Evolutionary conservation across 2,888 invertebrate species (phyloP).

Genomic region (Drosophila glabriapex): DNA sequence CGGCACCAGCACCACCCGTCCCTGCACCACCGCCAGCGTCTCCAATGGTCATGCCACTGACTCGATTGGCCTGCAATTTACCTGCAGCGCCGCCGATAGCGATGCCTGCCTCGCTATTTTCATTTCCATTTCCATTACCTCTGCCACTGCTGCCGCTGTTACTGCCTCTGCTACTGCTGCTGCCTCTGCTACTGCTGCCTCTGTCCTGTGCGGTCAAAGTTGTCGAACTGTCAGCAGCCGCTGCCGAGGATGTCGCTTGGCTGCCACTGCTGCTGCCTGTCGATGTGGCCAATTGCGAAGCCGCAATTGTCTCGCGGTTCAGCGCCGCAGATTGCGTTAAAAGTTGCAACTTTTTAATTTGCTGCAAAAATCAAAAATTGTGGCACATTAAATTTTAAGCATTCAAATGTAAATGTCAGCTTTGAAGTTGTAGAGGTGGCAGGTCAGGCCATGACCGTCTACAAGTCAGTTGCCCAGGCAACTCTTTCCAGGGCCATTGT

Average conservation of each 20-base stretch:
- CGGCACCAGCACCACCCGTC: conserved; percentile 48
- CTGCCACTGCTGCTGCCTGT: conserved; percentile 71
- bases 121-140: conserved; percentile 24
- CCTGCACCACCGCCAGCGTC: conserved; percentile 33
- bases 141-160: conserved; percentile 41
- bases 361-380: conserved; percentile 70
- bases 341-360: conserved; percentile 85
- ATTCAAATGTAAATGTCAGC: conserved; percentile 11
- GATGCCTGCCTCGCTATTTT: conserved; percentile 60
- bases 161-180: conserved; percentile 56
- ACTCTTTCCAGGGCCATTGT: conserved; percentile 1
- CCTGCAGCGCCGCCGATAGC: conserved; percentile 61
- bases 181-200: conserved; percentile 61
- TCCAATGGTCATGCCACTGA: conserved; percentile 11
- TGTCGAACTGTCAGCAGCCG: conserved; percentile 72
- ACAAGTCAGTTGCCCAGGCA: conserved; percentile 33
- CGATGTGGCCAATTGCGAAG: conserved; percentile 85
- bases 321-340: conserved; percentile 85
- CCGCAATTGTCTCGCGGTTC: conserved; percentile 85
- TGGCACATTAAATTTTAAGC: conserved; percentile 18
- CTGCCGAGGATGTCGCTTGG: conserved; percentile 62
- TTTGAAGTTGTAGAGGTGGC: not conserved
- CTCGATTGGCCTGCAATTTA: conserved; percentile 58
- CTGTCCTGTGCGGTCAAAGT: conserved; percentile 68
- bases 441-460: conserved; percentile 11